These are phyloP conservation scores for Bombyx mandarina DNA, from an alignment of 1,140 invertebrate species.

Conservation along the genomic window DNA sequence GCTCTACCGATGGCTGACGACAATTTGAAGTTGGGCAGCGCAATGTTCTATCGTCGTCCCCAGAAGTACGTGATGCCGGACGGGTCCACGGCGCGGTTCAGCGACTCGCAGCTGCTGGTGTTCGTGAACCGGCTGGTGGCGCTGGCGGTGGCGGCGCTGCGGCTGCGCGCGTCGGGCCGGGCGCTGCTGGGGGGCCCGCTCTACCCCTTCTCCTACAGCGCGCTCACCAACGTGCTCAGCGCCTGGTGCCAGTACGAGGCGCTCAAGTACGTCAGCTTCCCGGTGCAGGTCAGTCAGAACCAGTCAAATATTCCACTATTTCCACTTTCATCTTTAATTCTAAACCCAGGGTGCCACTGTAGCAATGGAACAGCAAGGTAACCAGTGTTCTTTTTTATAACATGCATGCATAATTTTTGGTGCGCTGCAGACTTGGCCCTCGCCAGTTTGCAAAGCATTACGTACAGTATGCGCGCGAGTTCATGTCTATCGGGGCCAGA, in stretches of 20 bases:
- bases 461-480: no score
- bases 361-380: no score
- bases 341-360: no score
- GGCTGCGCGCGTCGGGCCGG: conserved; percentile 74
- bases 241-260: conserved; percentile 99
- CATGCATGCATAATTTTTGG: no score
- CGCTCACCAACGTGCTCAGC: conserved; percentile 98
- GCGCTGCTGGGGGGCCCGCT: conserved; percentile 87
- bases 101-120: conserved; percentile 95
- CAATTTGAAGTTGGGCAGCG: not conserved
- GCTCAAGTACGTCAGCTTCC: conserved; percentile 98
- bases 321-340: not conserved
- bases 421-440: no score
- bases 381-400: no score
- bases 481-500: no score
- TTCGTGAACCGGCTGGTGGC: conserved; percentile 94
- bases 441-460: no score
- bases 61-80: conserved; percentile 75
- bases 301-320: not conserved
- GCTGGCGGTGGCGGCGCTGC: conserved; percentile 40
- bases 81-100: conserved; percentile 80
- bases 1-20: no score
- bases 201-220: conserved; percentile 97
- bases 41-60: not conserved
- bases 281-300: conserved; percentile 83